phyloP scores from a whole-genome alignment of 2,797 vertebrate genomes.

The Acropternis orthonyx region DNA sequence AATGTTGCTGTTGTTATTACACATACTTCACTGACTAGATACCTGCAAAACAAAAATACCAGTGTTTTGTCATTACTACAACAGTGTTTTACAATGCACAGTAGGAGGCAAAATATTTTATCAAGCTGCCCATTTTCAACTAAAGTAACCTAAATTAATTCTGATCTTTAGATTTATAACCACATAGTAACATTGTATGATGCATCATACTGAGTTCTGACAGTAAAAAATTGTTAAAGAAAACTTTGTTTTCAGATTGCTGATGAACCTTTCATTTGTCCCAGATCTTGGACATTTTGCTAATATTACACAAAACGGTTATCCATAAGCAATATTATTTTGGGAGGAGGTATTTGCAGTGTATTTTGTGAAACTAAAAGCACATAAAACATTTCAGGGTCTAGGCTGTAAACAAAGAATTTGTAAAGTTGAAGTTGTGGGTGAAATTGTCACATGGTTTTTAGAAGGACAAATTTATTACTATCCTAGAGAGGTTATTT shows the following conservation, averaged over 20 bases:
- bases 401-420: not conserved
- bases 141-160: not conserved
- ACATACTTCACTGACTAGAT: not conserved
- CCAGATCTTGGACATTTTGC: not conserved
- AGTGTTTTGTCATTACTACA: not conserved
- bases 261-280: constrained; percentile 13
- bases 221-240: not conserved
- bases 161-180: not conserved
- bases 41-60: not conserved
- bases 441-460: not conserved
- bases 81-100: not conserved
- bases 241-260: constrained; percentile 7
- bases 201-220: not conserved
- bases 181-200: not conserved
- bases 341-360: not conserved
- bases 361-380: not conserved
- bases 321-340: not conserved
- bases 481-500: not conserved
- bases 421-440: not conserved
- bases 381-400: not conserved
- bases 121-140: not conserved
- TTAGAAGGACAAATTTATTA: not conserved
- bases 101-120: not conserved
- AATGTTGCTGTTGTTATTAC: not conserved
- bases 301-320: not conserved